A percentile compares a stretch with the other conserved stretches of the same genome.
Evolutionary conservation across 2,888 invertebrate species (phyloP).

Genomic region (Choreutis nemorana): DNA sequence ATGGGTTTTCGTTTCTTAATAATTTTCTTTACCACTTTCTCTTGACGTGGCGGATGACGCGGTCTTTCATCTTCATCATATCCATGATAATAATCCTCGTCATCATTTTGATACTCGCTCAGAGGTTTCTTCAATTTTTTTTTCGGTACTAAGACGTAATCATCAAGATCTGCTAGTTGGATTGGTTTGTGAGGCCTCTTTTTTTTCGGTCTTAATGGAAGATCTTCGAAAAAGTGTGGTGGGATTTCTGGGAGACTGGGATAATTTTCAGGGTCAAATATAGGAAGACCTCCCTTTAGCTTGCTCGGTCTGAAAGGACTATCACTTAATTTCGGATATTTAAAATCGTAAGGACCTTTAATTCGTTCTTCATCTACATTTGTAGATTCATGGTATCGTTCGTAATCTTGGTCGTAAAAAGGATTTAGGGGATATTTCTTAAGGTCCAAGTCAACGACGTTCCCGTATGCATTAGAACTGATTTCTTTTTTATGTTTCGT

Average conservation of each 20-base stretch:
- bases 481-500: slow-evolving; percentile 41
- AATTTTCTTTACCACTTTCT: slow-evolving; percentile 43
- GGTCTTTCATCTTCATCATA: slow-evolving; percentile 45
- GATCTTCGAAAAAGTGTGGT: slow-evolving; percentile 30
- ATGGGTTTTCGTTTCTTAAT: slow-evolving; percentile 41
- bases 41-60: slow-evolving; percentile 26
- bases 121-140: slow-evolving; percentile 42
- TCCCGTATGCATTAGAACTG: slow-evolving; percentile 25
- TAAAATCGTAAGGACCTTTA: slow-evolving; percentile 26
- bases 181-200: slow-evolving; percentile 37
- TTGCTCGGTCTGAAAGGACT: slow-evolving; percentile 15
- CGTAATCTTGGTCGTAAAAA: no score
- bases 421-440: slow-evolving; percentile 23
- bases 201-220: slow-evolving; percentile 36
- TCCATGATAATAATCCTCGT: slow-evolving; percentile 29
- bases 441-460: slow-evolving; percentile 28
- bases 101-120: slow-evolving; percentile 23
- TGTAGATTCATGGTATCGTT: slow-evolving; percentile 36
- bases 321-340: slow-evolving; percentile 33
- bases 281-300: slow-evolving; percentile 17
- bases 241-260: slow-evolving; percentile 32
- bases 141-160: slow-evolving; percentile 49
- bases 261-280: slow-evolving; percentile 16
- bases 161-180: slow-evolving; percentile 41
- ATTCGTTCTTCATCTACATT: slow-evolving; percentile 38